Evolutionary conservation across 2,797 vertebrate species (phyloP), one percentile per base, ranked within the genome.

Genomic region (Chelidonichthys spinosus): DNA sequence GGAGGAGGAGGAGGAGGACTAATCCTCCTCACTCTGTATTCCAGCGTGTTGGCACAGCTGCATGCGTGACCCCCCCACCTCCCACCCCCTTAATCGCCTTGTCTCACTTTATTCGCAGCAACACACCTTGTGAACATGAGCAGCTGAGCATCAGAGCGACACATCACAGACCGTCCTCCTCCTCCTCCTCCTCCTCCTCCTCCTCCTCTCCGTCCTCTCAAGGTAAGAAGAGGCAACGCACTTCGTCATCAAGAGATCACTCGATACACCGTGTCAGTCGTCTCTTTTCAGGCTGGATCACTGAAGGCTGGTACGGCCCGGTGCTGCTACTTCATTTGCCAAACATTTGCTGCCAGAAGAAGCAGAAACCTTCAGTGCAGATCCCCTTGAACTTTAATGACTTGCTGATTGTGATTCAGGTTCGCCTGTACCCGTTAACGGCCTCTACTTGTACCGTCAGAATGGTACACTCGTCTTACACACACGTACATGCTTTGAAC

Each of bases 71-170:
- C 77, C 66, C 47, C 77, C 66, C 71, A 56, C 70, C 78, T 61
- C 47, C 70, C 61, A 71, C 72, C 61, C 74, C 49, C 74, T 43
- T 84, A 69, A 81, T 84, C 79, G 87, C 75, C 63, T 81, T 81
- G 76, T 86, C 63, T 88, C 73, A 73, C 69, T 87, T 83, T 78
- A 77, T 86, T 85, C 76, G 74, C 67, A 65, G 80, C 59, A 80
- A 61, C 33, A 66, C 62, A 79, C 71, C 73, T 85, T 79, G 67
- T 90, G 79, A 80, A 84, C 60, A 63, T 33, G 76, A 82, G 74
- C 77, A 76, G 83, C 65, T 47, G 6, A 69, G 83, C 75, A 74
- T 69, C 78, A 71, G 69, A 77, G 69, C 54, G 10, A 39, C 60
- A 71, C 78, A 68, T 77, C 62, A 47, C 61, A 83, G 52, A 35